Percentiles rank a stretch among this genome's conserved stretches.
phyloP scores from a whole-genome alignment of 2,797 vertebrate species.

The Gadopsis marmoratus region DNA sequence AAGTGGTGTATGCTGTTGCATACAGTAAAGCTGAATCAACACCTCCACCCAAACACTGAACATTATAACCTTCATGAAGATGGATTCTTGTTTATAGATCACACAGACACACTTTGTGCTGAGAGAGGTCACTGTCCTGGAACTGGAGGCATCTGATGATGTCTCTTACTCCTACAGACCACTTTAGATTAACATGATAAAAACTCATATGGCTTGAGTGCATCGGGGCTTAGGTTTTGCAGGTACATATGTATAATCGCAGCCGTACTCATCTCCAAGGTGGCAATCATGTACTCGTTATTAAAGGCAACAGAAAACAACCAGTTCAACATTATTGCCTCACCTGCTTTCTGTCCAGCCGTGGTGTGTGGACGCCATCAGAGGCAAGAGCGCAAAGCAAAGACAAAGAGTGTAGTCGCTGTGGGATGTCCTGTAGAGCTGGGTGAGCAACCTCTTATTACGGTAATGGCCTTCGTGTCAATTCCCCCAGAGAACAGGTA shows the following conservation, averaged over 20 bases:
- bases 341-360: not conserved
- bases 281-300: not conserved
- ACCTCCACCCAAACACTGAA: not conserved
- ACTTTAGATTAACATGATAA: conserved; percentile 4
- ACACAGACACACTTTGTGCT: not conserved
- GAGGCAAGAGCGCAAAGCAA: not conserved
- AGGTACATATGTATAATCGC: conserved; percentile 3
- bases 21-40: conserved; percentile 2
- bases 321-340: not conserved
- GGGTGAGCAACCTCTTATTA: not conserved
- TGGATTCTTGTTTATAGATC: not conserved
- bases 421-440: not conserved
- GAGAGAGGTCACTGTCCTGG: not conserved
- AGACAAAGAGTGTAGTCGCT: not conserved
- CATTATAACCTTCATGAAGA: not conserved
- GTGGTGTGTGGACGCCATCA: not conserved
- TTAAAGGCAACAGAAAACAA: not conserved
- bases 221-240: not conserved
- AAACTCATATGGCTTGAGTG: not conserved
- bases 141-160: not conserved
- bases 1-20: not conserved
- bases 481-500: not conserved
- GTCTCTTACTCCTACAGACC: conserved; percentile 25
- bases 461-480: not conserved
- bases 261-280: not conserved